Base-by-base conservation (phyloP, 1,140 invertebrate genomes). In the Trichogramma pretiosum region DNA sequence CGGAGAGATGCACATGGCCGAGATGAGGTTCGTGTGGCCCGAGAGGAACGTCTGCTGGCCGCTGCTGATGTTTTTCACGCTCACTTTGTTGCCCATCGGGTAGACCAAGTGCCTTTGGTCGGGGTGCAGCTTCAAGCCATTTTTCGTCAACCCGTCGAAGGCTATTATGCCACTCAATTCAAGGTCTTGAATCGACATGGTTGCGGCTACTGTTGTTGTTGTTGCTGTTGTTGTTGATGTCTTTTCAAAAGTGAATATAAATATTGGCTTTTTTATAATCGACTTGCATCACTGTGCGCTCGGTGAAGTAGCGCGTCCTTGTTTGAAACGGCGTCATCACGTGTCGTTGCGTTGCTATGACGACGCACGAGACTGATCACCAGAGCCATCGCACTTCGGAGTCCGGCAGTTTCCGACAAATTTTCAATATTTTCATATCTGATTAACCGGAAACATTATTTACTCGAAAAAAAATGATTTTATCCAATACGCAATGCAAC, bases 11-110 rank as follows among this genome's bases (percentile, higher is more conserved):
- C 83, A 82, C 11, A 96, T 67, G 23, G 87, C 80, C 0, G 89
- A 85, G 28, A 96, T 83, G 35, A 80, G 78, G 68, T 93, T 89
- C 0, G 83, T 83, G 60, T 94, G 91, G 0, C 89, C 89, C 33
- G 79, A 77, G 22, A 94, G 73, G 62, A 92, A 90, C 35, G 70
- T 63, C 66, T 91, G 88, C 55, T 80, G 75, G 56, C 82, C 81
- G 2, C 77, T 81, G 14, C 69, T 70, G 57, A 85, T 80, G 56
- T 91, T 79, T 61, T 84, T 82, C 26, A 93, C 81, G 13, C 83
- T 80, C 8, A 93, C 78, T 62, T 90, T 90, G 56, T 83, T 86
- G 0, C 91, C 90, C 61, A 92, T 76, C 0, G 89, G 79, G 69
- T 90, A 93, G 2, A 93, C 73, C 3, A 91, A 70, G 57, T 90